These are phyloP conservation scores for Adoxophyes honmai DNA, from an alignment of 1,140 invertebrate genomes.

Conservation along the genomic window DNA sequence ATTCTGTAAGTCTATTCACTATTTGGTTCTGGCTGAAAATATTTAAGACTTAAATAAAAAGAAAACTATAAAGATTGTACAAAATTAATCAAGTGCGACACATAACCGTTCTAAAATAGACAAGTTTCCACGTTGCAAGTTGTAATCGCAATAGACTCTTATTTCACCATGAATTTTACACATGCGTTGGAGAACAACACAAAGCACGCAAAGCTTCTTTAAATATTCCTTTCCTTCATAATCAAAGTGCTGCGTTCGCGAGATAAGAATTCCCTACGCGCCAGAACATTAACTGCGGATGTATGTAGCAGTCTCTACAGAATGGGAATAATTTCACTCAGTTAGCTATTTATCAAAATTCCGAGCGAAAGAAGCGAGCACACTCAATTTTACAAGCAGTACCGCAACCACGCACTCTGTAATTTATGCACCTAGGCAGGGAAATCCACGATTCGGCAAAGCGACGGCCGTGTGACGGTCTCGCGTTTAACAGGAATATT, in stretches of 20 bases:
- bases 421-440: slow-evolving; percentile 33
- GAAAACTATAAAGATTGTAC: too few relatives aligned
- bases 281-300: slow-evolving; percentile 34
- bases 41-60: too few relatives aligned
- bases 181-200: slow-evolving; percentile 50
- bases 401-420: slow-evolving; percentile 19
- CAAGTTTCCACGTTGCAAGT: slow-evolving; percentile 25
- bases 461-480: neutral
- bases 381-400: slow-evolving; percentile 23
- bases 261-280: slow-evolving; percentile 69
- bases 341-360: slow-evolving; percentile 59
- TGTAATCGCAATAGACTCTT: slow-evolving; percentile 25
- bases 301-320: slow-evolving; percentile 43
- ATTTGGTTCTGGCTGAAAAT: too few relatives aligned
- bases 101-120: too few relatives aligned
- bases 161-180: slow-evolving; percentile 62
- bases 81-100: too few relatives aligned
- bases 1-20: too few relatives aligned
- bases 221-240: slow-evolving; percentile 72
- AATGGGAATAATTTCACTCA: slow-evolving; percentile 62
- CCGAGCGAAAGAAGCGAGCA: slow-evolving; percentile 30
- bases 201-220: slow-evolving; percentile 61
- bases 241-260: slow-evolving; percentile 69
- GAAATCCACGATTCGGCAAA: slow-evolving; percentile 4
- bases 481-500: too few relatives aligned